These are phyloP conservation scores for Acanthochromis polyacanthus DNA, from an alignment of 2,113 vertebrate genomes.

Conservation along the genomic window DNA sequence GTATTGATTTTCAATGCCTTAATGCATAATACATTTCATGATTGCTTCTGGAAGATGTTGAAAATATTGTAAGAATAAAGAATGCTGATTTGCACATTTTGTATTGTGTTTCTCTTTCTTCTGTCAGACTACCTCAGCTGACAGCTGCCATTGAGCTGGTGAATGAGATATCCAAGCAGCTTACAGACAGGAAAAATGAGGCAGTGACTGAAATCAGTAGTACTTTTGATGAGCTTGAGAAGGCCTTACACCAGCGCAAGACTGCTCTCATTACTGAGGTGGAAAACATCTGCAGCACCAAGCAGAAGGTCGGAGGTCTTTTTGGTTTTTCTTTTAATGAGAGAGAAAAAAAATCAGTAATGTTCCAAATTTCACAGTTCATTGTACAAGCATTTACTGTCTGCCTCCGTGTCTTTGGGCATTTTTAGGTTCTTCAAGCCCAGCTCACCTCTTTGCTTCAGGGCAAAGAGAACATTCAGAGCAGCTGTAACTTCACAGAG, in stretches of 20 bases:
- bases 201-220: slow-evolving; percentile 91
- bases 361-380: not conserved
- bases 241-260: slow-evolving; percentile 90
- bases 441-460: slow-evolving; percentile 93
- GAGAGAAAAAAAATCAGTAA: accelerated
- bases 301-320: slow-evolving; percentile 91
- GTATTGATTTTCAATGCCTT: slow-evolving; percentile 58
- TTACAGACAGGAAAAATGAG: slow-evolving; percentile 90
- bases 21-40: not conserved
- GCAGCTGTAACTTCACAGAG: slow-evolving; percentile 95
- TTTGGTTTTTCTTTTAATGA: not conserved
- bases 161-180: slow-evolving; percentile 92
- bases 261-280: slow-evolving; percentile 89
- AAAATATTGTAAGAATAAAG: not conserved
- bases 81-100: not conserved
- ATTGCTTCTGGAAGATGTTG: not conserved
- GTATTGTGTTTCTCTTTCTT: not conserved
- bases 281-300: slow-evolving; percentile 80
- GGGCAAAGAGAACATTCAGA: slow-evolving; percentile 95
- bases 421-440: slow-evolving; percentile 89
- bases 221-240: slow-evolving; percentile 95
- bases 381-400: not conserved
- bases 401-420: not conserved
- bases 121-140: slow-evolving; percentile 91
- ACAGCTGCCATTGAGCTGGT: slow-evolving; percentile 92